phyloP scores from a whole-genome alignment of 2,113 vertebrate genomes.

The Chunga burmeisteri region DNA sequence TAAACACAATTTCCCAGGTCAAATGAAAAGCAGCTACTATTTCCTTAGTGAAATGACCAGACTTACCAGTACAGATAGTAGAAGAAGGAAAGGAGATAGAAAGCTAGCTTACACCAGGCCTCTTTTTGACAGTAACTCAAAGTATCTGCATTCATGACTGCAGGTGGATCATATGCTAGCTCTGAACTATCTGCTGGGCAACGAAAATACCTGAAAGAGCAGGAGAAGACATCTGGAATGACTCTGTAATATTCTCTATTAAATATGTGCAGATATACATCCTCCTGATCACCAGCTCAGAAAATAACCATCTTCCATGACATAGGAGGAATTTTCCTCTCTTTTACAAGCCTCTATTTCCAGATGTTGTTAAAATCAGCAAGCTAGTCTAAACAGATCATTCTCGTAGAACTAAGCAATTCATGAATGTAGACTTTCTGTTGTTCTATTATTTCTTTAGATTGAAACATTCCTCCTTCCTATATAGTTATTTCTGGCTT shows the following conservation, averaged over 20 bases:
- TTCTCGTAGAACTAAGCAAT: background rate
- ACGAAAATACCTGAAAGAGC: slow-evolving; percentile 89
- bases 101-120: slow-evolving; percentile 98
- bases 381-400: background rate
- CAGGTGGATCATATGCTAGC: slow-evolving; percentile 91
- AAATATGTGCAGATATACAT: background rate
- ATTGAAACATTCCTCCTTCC: background rate
- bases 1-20: background rate
- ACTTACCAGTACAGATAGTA: slow-evolving; percentile 99
- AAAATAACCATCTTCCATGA: background rate
- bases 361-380: background rate
- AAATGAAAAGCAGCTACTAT: background rate
- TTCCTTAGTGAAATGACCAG: background rate
- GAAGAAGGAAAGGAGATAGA: slow-evolving; percentile 98
- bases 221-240: slow-evolving; percentile 41
- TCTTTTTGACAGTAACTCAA: slow-evolving; percentile 97
- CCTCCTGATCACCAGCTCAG: background rate
- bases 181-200: slow-evolving; percentile 95
- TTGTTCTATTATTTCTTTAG: background rate
- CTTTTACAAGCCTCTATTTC: background rate
- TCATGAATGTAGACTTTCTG: background rate
- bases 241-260: background rate
- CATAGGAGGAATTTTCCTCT: background rate
- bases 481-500: background rate
- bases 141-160: slow-evolving; percentile 94